Evolutionary conservation across 2,113 vertebrate species (phyloP).

Genomic region (Melanerpes formicivorus): DNA sequence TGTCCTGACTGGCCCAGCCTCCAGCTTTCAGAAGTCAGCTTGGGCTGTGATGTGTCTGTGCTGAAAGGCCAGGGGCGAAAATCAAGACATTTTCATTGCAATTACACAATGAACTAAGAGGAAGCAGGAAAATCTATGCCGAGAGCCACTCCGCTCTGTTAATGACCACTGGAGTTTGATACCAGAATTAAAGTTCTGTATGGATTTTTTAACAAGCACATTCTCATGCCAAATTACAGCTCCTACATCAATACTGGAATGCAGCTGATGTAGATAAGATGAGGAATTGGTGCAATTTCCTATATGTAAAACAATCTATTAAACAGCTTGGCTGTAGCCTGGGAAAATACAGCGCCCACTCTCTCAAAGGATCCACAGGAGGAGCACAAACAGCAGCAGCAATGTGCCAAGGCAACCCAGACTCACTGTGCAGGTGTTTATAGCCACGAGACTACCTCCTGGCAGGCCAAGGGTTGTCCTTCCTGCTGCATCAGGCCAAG

Average conservation of each 20-base stretch:
- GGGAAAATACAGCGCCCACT: not conserved
- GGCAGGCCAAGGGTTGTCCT: not conserved
- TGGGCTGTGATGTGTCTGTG: not conserved
- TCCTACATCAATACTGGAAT: slow-evolving; percentile 39
- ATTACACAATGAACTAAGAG: not conserved
- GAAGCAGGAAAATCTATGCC: not conserved
- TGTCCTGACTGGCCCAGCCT: not conserved
- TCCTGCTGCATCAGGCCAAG: not conserved
- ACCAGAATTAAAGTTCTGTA: slow-evolving; percentile 48
- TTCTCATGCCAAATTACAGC: slow-evolving; percentile 6
- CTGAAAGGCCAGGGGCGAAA: slow-evolving; percentile 8
- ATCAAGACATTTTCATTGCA: slow-evolving; percentile 7
- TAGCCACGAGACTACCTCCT: not conserved
- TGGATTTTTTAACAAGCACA: slow-evolving; percentile 48
- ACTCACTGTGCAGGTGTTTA: not conserved
- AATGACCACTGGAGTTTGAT: slow-evolving; percentile 50
- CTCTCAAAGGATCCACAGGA: slow-evolving; percentile 24
- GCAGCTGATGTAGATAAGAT: slow-evolving; percentile 30
- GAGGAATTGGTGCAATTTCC: slow-evolving; percentile 40
- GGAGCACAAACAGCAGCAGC: not conserved
- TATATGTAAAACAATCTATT: slow-evolving; percentile 7
- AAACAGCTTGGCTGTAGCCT: not conserved
- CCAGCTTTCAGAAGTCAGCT: not conserved
- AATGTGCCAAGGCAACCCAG: not conserved
- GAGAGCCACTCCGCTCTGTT: slow-evolving; percentile 3